Percentiles rank a stretch among this genome's conserved stretches.
phyloP scores from a whole-genome alignment of 1,140 invertebrate species.

The Cyclina sinensis region DNA sequence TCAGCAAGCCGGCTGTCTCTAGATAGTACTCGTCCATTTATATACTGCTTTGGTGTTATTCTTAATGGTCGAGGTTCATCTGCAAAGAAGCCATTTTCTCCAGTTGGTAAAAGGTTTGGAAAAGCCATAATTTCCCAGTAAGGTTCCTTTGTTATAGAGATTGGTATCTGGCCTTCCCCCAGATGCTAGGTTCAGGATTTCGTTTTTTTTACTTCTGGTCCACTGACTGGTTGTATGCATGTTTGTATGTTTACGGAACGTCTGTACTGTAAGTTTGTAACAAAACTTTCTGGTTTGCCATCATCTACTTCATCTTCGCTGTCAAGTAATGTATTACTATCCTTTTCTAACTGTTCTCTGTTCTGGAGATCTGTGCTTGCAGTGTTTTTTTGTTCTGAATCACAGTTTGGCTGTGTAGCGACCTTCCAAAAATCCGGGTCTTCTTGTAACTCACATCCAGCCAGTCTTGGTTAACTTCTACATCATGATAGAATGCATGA shows the following conservation, averaged over 20 bases:
- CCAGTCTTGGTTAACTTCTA: constrained; percentile 2
- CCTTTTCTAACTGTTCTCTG: not conserved
- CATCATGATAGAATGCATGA: constrained; percentile 8
- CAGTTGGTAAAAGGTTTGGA: constrained; percentile 37
- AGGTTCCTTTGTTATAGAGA: constrained; percentile 9
- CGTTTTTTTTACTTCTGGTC: constrained; percentile 46
- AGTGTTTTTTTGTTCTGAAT: not conserved
- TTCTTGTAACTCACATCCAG: constrained; percentile 17
- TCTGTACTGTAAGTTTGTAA: constrained; percentile 29
- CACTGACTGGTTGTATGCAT: constrained; percentile 53
- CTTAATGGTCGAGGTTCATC: constrained; percentile 18
- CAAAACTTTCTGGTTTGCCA: constrained; percentile 22
- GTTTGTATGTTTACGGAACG: constrained; percentile 27
- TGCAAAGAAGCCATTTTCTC: constrained; percentile 17
- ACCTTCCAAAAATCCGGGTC: constrained; percentile 3
- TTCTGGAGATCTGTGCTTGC: not conserved
- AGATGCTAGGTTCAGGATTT: constrained; percentile 36
- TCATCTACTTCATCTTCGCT: constrained; percentile 43
- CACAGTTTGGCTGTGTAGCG: not conserved
- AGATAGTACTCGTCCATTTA: constrained; percentile 37
- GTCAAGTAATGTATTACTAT: not conserved
- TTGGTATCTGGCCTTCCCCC: constrained; percentile 31
- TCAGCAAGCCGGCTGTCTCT: constrained; percentile 35
- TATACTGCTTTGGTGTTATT: constrained; percentile 35
- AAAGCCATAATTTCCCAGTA: constrained; percentile 48